Conservation (phyloP, 2,113 vertebrate genomes). For the Protomyctophum bolini region DNA sequence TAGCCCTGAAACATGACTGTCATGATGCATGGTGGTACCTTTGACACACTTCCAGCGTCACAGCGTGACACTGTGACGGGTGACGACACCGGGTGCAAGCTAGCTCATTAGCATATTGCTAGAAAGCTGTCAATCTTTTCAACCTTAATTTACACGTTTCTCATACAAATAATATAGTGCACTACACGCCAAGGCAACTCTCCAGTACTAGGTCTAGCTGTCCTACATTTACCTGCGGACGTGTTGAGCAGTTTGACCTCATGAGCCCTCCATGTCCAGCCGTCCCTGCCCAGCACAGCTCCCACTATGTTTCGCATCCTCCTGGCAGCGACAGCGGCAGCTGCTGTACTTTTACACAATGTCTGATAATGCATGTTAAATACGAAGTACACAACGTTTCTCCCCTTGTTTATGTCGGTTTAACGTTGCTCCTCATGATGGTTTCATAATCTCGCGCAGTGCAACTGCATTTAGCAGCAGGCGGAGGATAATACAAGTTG, state of each 20-base stretch:
- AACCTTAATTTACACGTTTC: too few relatives aligned
- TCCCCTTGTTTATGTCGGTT: not conserved
- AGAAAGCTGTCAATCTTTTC: not conserved
- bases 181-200: too few relatives aligned
- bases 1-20: too few relatives aligned
- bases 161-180: too few relatives aligned
- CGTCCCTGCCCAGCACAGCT: slow-evolving; percentile 66
- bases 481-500: slow-evolving; percentile 62
- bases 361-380: slow-evolving; percentile 69
- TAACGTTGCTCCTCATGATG: not conserved
- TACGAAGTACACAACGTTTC: not conserved
- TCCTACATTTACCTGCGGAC: slow-evolving; percentile 67
- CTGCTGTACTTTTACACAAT: slow-evolving; percentile 56
- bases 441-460: slow-evolving; percentile 39
- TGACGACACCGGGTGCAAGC: not conserved
- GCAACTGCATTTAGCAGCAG: not conserved
- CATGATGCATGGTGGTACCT: not conserved
- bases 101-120: not conserved
- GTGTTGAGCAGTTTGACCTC: slow-evolving; percentile 80
- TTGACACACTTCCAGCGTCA: not conserved
- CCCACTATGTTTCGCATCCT: slow-evolving; percentile 74
- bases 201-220: not conserved
- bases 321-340: slow-evolving; percentile 66
- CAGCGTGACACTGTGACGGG: not conserved
- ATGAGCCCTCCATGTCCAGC: slow-evolving; percentile 69